Percentiles rank a stretch among this genome's conserved stretches.
Evolutionary conservation across 2,113 vertebrate species (phyloP).

Genomic region (Elephantulus edwardii): DNA sequence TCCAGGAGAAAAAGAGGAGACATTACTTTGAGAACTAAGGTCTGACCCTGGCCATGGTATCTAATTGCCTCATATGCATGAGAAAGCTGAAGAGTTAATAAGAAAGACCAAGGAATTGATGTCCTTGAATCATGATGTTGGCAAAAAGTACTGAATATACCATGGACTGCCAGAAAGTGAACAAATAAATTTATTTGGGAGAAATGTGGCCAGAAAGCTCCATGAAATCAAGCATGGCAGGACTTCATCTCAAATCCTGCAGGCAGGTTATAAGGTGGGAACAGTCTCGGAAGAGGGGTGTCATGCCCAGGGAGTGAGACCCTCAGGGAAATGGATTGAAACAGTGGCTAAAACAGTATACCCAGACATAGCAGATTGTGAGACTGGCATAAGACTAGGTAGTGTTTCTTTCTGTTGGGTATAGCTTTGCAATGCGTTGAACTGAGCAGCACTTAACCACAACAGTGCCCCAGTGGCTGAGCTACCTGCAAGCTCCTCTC

Average conservation of each 20-base stretch:
- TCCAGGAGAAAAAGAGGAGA: neutral
- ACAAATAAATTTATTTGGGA: neutral
- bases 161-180: neutral
- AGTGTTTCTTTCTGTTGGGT: neutral
- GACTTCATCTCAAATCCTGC: neutral
- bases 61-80: neutral
- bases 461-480: neutral
- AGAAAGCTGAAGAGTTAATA: neutral
- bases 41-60: neutral
- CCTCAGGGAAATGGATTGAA: neutral
- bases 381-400: neutral
- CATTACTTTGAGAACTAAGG: neutral
- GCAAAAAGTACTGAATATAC: neutral
- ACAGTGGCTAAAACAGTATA: neutral
- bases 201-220: no score
- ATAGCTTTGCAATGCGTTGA: neutral
- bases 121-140: neutral
- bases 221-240: neutral
- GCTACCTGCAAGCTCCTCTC: neutral
- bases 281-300: neutral
- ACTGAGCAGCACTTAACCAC: neutral
- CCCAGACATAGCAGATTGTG: neutral
- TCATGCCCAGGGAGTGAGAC: neutral
- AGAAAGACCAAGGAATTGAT: neutral
- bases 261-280: neutral